Percentiles rank a stretch among this genome's conserved stretches.
Evolutionary conservation across 2,113 vertebrate species (phyloP).

Genomic region (Eublepharis macularius): DNA sequence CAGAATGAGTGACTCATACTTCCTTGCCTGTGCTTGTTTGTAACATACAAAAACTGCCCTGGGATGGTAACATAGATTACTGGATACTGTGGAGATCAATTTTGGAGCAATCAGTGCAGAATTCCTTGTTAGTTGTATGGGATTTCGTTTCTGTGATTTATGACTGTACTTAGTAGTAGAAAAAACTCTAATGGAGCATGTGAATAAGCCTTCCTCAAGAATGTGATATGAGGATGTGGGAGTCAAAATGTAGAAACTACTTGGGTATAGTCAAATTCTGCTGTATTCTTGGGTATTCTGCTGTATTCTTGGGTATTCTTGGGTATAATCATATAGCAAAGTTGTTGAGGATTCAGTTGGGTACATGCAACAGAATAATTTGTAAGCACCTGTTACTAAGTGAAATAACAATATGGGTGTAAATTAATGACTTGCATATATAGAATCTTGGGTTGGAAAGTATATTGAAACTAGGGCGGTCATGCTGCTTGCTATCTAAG

Average conservation of each 20-base stretch:
- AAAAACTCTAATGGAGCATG: constrained; percentile 15
- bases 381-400: neutral
- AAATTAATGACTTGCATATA: neutral
- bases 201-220: neutral
- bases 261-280: neutral
- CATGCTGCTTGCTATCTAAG: neutral
- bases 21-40: neutral
- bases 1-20: neutral
- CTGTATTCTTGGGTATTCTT: too few species aligned
- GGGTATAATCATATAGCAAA: too few species aligned
- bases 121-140: neutral
- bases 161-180: neutral
- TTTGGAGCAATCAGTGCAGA: constrained; percentile 29
- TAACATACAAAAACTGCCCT: neutral
- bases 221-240: neutral
- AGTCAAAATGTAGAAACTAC: neutral
- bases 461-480: neutral
- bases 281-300: neutral
- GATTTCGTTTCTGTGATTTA: neutral
- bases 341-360: neutral
- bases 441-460: constrained; percentile 4
- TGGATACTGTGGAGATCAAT: constrained; percentile 44
- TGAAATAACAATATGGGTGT: neutral
- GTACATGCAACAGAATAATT: neutral
- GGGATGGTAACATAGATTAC: constrained; percentile 9